These are phyloP conservation scores for Eidolon helvum DNA, from an alignment of 2,113 vertebrate genomes.

Conservation along the genomic window DNA sequence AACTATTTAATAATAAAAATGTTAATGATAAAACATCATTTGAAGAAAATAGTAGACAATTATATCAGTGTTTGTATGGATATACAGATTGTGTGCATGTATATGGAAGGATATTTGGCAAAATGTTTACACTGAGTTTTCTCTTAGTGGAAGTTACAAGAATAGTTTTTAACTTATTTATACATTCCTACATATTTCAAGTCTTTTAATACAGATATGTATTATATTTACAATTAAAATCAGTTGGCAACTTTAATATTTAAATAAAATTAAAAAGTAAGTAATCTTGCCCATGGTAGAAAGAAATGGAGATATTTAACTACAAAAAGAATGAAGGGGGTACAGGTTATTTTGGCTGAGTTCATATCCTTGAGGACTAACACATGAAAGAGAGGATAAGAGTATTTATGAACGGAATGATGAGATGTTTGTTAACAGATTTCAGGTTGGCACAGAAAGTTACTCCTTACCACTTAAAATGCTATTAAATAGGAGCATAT, in stretches of 20 bases:
- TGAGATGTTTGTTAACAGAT: background rate
- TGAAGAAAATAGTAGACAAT: background rate
- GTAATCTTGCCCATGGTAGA: background rate
- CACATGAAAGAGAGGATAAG: background rate
- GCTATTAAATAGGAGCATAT: too few relatives aligned
- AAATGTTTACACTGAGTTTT: background rate
- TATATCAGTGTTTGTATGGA: background rate
- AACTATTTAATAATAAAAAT: background rate
- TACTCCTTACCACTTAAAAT: background rate
- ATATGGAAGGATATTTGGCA: background rate
- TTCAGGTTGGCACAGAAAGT: background rate
- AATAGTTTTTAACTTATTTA: conserved; percentile 33
- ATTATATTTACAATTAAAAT: background rate
- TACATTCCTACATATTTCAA: background rate
- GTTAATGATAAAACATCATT: background rate
- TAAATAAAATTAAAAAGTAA: background rate
- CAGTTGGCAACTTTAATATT: background rate
- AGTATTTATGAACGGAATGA: background rate
- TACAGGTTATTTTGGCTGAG: background rate
- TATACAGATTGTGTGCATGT: background rate
- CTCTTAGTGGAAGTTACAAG: background rate
- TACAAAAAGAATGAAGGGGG: background rate
- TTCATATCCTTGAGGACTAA: background rate
- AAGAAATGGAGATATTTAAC: background rate
- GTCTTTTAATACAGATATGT: background rate